Percentiles rank a stretch among this genome's conserved stretches.
phyloP scores from a whole-genome alignment of 2,797 vertebrate genomes.

The Morus bassanus region DNA sequence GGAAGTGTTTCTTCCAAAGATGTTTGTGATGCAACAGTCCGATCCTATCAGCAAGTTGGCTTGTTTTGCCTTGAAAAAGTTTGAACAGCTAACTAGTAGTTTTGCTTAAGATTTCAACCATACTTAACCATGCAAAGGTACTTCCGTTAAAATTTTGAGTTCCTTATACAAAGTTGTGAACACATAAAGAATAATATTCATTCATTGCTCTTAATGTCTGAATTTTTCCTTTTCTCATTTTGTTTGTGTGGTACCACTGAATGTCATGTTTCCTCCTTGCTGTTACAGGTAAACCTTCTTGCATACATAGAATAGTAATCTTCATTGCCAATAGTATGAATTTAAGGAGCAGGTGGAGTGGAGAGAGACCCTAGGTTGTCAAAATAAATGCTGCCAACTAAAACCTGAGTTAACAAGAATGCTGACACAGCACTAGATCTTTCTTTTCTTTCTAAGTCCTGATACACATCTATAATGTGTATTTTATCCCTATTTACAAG shows the following conservation, averaged over 20 bases:
- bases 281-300: not conserved
- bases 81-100: not conserved
- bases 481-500: not conserved
- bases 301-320: not conserved
- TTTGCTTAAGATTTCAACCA: not conserved
- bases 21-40: not conserved
- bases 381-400: not conserved
- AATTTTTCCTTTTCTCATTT: not conserved
- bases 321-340: conserved; percentile 2
- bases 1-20: not conserved
- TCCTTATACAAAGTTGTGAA: not conserved
- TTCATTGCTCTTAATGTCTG: not conserved
- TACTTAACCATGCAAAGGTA: not conserved
- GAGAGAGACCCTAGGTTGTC: not conserved
- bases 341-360: not conserved
- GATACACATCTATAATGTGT: not conserved
- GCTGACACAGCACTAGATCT: not conserved
- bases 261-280: not conserved
- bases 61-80: not conserved
- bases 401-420: not conserved
- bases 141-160: not conserved
- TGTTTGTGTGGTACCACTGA: not conserved
- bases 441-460: not conserved
- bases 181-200: not conserved
- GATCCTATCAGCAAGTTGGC: not conserved